Base-by-base conservation (phyloP, 2,888 invertebrate species). In the Drosophila incognita region DNA sequence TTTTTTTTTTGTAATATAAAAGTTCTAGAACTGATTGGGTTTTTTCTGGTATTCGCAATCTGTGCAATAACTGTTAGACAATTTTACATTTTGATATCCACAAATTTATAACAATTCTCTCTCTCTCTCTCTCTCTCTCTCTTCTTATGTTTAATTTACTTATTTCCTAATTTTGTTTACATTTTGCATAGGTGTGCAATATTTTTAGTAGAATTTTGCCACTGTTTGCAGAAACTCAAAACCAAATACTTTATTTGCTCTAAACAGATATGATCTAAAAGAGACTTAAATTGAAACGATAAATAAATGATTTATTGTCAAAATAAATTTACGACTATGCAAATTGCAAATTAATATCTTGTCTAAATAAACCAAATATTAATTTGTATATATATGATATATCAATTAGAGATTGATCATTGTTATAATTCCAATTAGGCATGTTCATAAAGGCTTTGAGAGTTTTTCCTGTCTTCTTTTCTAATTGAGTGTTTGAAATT, bases 401-500 rank as follows among this genome's bases (percentile, higher is more conserved):
- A 31, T 2, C 3, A 35, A 51, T 61, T 52, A 24, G 27, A 53
- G 29, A 36, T 35, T 42, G 46, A 63, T 63, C 36, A 27, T 35
- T 10, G 40, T 8, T 18, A 24, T 46, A 46, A 24, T 46, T 46
- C 4, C 15, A 46, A 7, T 24, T 24, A 24, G 46, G 46, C 3
- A 42, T 13, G 3, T 3, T 13, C 4, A 3, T 11, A 21, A 18
- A 57, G 29, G 11, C 18, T 21, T 6, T 11, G 21, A 35, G 24
- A n/a, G 6, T 53, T 38, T 38, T 60, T 54, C 13, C 53, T 56
- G 38, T 51, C 46, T 21, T 46, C 21, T 46, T 24, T 24, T 24
- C 8, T 13, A 24, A 24, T 24, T 24, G 62, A 61, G 58, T 77
- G 67, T 76, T 74, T 65, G 60, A 86, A 76, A 87, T 87, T 84